Conservation (phyloP, 2,888 invertebrate genomes). For the Conops quadrifasciatus region DNA sequence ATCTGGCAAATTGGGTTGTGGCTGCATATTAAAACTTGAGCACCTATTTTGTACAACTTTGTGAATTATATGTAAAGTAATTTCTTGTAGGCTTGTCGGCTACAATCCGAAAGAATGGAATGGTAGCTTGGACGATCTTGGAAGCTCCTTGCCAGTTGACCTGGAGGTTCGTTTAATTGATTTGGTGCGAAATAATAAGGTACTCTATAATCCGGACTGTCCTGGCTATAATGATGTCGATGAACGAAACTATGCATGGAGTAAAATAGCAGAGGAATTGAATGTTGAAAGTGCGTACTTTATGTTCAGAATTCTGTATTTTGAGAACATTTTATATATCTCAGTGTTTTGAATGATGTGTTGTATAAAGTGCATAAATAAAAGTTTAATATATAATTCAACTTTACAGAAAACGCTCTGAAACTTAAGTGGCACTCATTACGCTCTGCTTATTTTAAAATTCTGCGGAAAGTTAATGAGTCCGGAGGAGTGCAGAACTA, state of each 20-base stretch:
- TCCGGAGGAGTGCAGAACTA: not conserved
- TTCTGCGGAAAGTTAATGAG: conserved; percentile 12
- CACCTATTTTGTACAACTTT: not conserved
- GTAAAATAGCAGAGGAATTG: conserved; percentile 4
- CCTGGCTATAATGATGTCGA: not conserved
- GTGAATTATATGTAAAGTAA: not conserved
- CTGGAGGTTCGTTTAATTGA: conserved; percentile 1
- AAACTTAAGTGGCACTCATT: conserved; percentile 23
- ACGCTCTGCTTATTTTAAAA: conserved; percentile 15
- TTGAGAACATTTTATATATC: too few relatives aligned
- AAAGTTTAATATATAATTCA: too few relatives aligned
- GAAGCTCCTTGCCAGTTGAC: not conserved
- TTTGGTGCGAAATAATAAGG: not conserved
- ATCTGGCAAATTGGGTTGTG: too few relatives aligned
- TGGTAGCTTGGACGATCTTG: not conserved
- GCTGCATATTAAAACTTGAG: too few relatives aligned
- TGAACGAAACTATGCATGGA: conserved; percentile 16
- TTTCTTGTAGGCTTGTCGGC: not conserved
- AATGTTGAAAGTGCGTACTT: conserved; percentile 12
- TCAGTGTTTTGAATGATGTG: too few relatives aligned
- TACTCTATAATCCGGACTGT: conserved; percentile 10
- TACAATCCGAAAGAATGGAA: not conserved
- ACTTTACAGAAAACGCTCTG: not conserved
- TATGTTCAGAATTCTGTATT: not conserved
- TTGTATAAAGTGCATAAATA: too few relatives aligned